These are phyloP conservation scores for Lacanobia oleracea DNA, from an alignment of 2,888 invertebrate species.

Conservation along the genomic window DNA sequence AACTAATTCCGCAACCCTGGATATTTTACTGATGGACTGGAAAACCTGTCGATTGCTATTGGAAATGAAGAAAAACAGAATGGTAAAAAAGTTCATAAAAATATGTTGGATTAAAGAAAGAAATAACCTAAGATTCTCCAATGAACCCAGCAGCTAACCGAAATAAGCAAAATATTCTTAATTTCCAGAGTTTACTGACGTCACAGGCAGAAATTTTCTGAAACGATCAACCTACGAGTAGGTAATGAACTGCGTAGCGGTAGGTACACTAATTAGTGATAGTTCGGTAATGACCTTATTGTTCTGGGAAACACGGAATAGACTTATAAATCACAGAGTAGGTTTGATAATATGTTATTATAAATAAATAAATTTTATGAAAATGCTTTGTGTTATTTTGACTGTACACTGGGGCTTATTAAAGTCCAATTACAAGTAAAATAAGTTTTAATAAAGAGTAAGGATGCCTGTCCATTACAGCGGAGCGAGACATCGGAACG, in stretches of 20 bases:
- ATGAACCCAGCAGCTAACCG: neutral
- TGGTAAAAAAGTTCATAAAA: neutral
- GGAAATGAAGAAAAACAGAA: no score
- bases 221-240: slow-evolving; percentile 26
- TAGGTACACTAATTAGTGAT: slow-evolving; percentile 30
- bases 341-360: no score
- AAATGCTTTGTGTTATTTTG: neutral
- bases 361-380: slow-evolving; percentile 31
- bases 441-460: no score
- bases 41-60: no score
- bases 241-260: slow-evolving; percentile 25
- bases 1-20: no score
- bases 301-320: slow-evolving; percentile 22
- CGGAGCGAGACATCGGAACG: no score
- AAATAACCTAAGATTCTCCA: neutral
- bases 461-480: no score
- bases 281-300: slow-evolving; percentile 32
- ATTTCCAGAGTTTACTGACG: neutral
- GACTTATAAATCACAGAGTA: no score
- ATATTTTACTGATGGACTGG: no score
- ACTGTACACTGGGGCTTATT: no score
- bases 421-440: no score
- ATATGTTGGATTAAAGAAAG: neutral
- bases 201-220: slow-evolving; percentile 5
- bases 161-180: neutral